Base-by-base conservation (phyloP, 2,113 vertebrate genomes). In the Elaphurus davidianus region DNA sequence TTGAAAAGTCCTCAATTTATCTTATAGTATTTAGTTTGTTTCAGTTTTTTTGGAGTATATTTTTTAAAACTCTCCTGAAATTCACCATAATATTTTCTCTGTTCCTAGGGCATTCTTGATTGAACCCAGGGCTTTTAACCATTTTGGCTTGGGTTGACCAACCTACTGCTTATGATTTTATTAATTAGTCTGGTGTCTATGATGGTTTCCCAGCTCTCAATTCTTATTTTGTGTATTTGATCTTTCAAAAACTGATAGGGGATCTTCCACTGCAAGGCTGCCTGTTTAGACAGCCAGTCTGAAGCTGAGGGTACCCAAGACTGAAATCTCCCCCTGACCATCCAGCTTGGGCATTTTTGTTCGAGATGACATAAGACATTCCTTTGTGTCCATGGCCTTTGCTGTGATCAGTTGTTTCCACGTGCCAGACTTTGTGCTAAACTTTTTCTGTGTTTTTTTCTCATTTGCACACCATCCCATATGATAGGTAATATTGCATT, bases 1-100 rank as follows among this genome's bases (percentile, higher is more conserved):
- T 95, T 90, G 90, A 96, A 93, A 97, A 25, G 88, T 57, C 95
- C 90, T 95, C 55, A 27, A 71, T 93, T 59, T 89, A 93, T 85
- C 95, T 87, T 86, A 33, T 52, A 7, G 23, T 93, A 67, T 82
- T 93, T 96, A 36, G n/a, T 78, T 27, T 9, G 67, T 78, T 60
- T 90, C 50, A 10, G 59, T 55, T 36, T 57, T 86, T 28, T 25
- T 30, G 14, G 6, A 36, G 6, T 25, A 10, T 52, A 64, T 91
- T 40, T 94, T 54, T 28, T 15, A 83, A 97, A 96, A 67, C 8
- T 84, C 50, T 93, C 71, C 62, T 43, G 57, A 54, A 92, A 94
- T 95, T 92, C 57, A 62, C 64, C 87, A 33, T 81, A 57, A 57
- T 88, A 33, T 94, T 95, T 96, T 83, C 45, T 92, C 19, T 92